Base-by-base conservation (phyloP, 2,888 invertebrate species). In the Chrysopilus asiliformis region DNA sequence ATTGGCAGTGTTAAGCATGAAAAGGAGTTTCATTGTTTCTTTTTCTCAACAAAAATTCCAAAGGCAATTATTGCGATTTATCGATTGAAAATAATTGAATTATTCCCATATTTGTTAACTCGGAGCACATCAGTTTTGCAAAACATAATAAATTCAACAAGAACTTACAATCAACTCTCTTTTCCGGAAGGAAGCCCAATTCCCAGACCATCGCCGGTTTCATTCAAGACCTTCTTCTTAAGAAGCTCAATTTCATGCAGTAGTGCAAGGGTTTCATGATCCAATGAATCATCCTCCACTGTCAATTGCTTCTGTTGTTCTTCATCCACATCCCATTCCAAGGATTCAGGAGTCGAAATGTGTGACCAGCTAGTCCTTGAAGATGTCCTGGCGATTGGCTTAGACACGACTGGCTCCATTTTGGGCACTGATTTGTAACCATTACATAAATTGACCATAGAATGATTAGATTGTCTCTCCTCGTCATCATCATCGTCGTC, bases 301-400 rank as follows among this genome's bases (percentile, higher is more conserved):
- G 52, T 55, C 38, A 62, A 37, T 36, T 58, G 57, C 1, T 54
- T 52, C 35, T 59, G 57, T 37, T 61, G 58, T 32, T 66, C 60
- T 14, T 60, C 67, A 33, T 72, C 72, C 3, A 73, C 68, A 52
- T 78, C 77, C 78, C 78, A 78, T 57, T 78, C 78, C 31, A 78
- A 60, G 3, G 77, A 77, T 50, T 76, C 73, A 4, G 74, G 74
- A 7, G 74, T 76, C 2, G 74, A 72, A 26, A 71, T 70, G 46
- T 72, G 64, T 2, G 74, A 75, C 71, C 72, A 74, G 42, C 68
- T 69, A 8, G 66, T 58, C 28, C 55, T 57, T 14, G 58, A 55
- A 49, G 51, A 64, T 50, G 52, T 65, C 56, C 60, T 52, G 24
- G 56, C 53, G 22, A 22, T 22, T 22, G 22, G 22, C 12, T 8